Percentiles rank a stretch among this genome's conserved stretches.
These are phyloP conservation scores for Idaea biselata DNA, from an alignment of 2,888 invertebrate genomes.

Conservation along the genomic window DNA sequence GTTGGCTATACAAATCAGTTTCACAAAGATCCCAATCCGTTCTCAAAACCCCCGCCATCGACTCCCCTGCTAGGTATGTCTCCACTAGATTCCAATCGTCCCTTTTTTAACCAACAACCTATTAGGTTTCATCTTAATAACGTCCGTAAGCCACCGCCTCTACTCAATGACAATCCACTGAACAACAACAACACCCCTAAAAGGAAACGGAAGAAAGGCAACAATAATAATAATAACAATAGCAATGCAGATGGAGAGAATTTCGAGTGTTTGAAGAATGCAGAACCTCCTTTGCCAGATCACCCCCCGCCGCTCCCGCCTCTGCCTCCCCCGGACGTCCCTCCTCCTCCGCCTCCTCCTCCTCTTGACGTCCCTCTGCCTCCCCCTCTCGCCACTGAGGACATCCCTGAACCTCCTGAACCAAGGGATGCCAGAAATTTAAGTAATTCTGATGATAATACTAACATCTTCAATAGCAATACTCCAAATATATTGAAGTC, in stretches of 20 bases:
- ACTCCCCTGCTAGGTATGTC: constrained; percentile 69
- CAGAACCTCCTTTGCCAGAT: constrained; percentile 78
- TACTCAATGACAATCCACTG: constrained; percentile 68
- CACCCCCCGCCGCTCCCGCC: constrained; percentile 78
- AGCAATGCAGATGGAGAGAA: constrained; percentile 65
- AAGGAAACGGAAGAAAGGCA: constrained; percentile 86
- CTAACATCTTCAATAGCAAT: constrained; percentile 38
- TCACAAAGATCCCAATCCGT: constrained; percentile 56
- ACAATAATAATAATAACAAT: constrained; percentile 73
- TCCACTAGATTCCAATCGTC: constrained; percentile 65
- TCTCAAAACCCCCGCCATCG: constrained; percentile 59
- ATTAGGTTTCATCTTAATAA: constrained; percentile 74
- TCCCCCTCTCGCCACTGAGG: constrained; percentile 57
- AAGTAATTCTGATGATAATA: constrained; percentile 50
- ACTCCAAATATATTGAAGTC: constrained; percentile 58
- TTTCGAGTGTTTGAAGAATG: constrained; percentile 45
- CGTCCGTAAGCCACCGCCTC: constrained; percentile 62
- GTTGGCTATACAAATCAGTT: constrained; percentile 54
- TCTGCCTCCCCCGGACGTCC: constrained; percentile 71
- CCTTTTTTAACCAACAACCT: constrained; percentile 68
- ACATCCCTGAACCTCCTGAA: constrained; percentile 62
- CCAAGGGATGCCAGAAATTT: constrained; percentile 39
- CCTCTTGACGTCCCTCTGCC: constrained; percentile 47
- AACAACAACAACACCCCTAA: constrained; percentile 80
- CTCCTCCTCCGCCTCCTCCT: constrained; percentile 51